A percentile compares a stretch with the other conserved stretches of the same genome.
These are phyloP conservation scores for Cheilosia vulpina DNA, from an alignment of 2,888 invertebrate species.

Conservation along the genomic window DNA sequence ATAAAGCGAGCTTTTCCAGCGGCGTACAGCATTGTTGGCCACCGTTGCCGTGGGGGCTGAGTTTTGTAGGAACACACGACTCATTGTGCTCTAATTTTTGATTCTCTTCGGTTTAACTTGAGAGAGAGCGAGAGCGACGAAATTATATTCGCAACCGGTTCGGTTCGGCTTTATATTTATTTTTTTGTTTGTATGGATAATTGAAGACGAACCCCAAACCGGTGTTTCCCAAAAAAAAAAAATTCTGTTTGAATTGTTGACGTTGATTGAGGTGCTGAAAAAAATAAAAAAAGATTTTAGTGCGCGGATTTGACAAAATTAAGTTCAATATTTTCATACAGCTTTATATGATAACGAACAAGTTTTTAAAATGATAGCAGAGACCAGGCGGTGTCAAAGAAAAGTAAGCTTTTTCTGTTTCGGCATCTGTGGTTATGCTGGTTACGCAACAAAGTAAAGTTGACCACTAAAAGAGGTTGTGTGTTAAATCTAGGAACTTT, in stretches of 20 bases:
- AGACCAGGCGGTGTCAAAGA: neutral
- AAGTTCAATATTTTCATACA: neutral
- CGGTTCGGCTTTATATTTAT: neutral
- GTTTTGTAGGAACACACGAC: constrained; percentile 79
- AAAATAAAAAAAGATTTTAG: constrained; percentile 17
- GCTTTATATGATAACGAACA: neutral
- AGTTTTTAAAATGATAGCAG: constrained; percentile 9
- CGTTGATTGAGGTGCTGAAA: constrained; percentile 35
- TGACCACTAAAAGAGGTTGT: constrained; percentile 7
- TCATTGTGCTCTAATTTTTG: constrained; percentile 77
- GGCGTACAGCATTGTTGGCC: constrained; percentile 78
- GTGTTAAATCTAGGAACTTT: neutral
- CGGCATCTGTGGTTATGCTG: constrained; percentile 25
- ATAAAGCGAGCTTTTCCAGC: constrained; percentile 81
- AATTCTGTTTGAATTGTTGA: constrained; percentile 9
- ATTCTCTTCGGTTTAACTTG: constrained; percentile 39
- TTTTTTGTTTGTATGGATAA: constrained; percentile 1
- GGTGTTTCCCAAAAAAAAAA: constrained; percentile 30
- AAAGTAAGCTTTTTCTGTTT: constrained; percentile 27
- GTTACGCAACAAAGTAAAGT: constrained; percentile 34
- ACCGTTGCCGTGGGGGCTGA: constrained; percentile 71
- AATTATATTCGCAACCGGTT: constrained; percentile 24
- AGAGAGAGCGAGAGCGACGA: constrained; percentile 7
- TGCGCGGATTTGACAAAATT: constrained; percentile 3
- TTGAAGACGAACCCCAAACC: constrained; percentile 31